A percentile compares a stretch with the other conserved stretches of the same genome.
These are phyloP conservation scores for Hypanus sabinus DNA, from an alignment of 2,113 vertebrate species.

Conservation along the genomic window DNA sequence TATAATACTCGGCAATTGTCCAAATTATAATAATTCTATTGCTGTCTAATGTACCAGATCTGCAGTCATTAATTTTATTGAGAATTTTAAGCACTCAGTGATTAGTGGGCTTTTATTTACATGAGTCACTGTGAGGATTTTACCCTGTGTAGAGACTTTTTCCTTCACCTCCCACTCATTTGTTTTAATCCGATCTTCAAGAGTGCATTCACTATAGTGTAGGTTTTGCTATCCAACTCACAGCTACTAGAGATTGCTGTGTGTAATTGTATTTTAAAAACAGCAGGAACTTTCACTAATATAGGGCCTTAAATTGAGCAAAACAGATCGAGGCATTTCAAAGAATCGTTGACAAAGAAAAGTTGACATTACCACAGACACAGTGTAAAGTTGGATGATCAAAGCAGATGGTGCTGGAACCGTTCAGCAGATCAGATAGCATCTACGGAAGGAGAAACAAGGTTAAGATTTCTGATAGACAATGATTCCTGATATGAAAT, in stretches of 20 bases:
- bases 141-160: neutral
- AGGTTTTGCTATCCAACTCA: neutral
- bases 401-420: no score
- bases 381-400: no score
- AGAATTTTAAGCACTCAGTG: neutral
- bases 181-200: neutral
- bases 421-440: no score
- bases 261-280: neutral
- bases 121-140: neutral
- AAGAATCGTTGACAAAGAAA: no score
- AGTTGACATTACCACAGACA: no score
- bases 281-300: neutral
- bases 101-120: slow-evolving; percentile 6
- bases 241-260: neutral
- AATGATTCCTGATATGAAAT: no score
- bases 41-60: slow-evolving; percentile 23
- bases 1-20: neutral
- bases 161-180: neutral
- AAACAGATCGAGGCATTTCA: no score
- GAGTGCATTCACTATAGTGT: neutral
- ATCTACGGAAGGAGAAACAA: no score
- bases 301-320: no score
- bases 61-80: slow-evolving; percentile 33
- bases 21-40: slow-evolving; percentile 29
- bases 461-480: no score